Percentiles rank a stretch among this genome's conserved stretches.
Conservation (phyloP, 2,888 invertebrate genomes). For the Thecophora atra region DNA sequence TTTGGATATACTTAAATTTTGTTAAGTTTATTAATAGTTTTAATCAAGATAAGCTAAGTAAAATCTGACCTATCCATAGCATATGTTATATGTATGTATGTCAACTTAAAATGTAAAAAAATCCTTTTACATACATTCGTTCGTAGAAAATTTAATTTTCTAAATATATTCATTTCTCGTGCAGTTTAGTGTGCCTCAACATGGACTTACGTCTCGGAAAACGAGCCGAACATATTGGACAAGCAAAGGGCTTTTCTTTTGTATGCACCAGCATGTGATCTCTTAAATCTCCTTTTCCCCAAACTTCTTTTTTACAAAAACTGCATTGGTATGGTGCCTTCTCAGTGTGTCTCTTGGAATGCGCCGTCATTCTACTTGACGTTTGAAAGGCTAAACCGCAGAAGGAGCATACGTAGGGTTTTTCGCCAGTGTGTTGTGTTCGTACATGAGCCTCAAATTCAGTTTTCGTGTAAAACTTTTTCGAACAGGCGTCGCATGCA, state of each 20-base stretch:
- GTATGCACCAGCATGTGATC: conserved; percentile 15
- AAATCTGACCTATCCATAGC: too few species aligned
- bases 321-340: not conserved
- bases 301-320: not conserved
- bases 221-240: not conserved
- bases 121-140: too few species aligned
- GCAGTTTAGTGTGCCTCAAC: conserved; percentile 3
- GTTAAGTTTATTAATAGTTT: too few species aligned
- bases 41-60: too few species aligned
- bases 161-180: not conserved
- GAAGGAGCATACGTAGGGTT: conserved; percentile 1
- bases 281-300: not conserved
- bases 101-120: too few species aligned
- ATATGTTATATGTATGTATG: too few species aligned
- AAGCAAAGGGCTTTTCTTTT: conserved; percentile 8
- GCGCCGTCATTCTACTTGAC: not conserved
- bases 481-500: not conserved
- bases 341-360: not conserved
- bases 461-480: not conserved
- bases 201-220: not conserved
- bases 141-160: too few species aligned
- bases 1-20: too few species aligned
- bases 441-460: not conserved
- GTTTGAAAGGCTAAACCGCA: not conserved
- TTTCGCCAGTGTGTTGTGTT: not conserved